Conservation (phyloP, 2,113 vertebrate species). For the Desmodus rotundus region DNA sequence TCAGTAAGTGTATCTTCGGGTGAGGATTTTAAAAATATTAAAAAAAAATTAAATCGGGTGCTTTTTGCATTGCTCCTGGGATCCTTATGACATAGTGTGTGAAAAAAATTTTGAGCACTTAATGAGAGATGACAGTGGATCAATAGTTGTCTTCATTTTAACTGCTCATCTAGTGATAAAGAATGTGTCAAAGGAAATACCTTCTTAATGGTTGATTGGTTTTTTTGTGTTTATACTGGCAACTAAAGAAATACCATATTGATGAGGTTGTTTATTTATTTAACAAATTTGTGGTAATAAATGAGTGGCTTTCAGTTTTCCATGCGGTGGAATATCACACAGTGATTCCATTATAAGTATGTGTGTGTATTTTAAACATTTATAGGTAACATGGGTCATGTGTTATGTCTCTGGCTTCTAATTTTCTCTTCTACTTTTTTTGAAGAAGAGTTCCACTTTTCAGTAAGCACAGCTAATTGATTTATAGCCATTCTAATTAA, state of each 20-base stretch:
- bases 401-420: background rate
- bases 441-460: background rate
- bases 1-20: too few species aligned
- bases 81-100: background rate
- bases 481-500: background rate
- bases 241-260: background rate
- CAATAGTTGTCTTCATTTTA: background rate
- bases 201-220: background rate
- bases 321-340: background rate
- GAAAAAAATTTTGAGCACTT: background rate
- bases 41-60: background rate
- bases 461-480: background rate
- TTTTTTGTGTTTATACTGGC: background rate
- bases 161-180: background rate
- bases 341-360: background rate
- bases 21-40: too few species aligned
- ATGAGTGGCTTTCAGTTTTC: background rate
- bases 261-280: background rate
- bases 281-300: background rate
- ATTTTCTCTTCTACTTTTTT: background rate
- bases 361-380: background rate
- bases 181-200: background rate
- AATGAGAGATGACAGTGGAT: background rate
- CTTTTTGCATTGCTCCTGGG: background rate
- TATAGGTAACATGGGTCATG: background rate